phyloP scores from a whole-genome alignment of 2,888 invertebrate genomes.

The Andrena fulva region DNA sequence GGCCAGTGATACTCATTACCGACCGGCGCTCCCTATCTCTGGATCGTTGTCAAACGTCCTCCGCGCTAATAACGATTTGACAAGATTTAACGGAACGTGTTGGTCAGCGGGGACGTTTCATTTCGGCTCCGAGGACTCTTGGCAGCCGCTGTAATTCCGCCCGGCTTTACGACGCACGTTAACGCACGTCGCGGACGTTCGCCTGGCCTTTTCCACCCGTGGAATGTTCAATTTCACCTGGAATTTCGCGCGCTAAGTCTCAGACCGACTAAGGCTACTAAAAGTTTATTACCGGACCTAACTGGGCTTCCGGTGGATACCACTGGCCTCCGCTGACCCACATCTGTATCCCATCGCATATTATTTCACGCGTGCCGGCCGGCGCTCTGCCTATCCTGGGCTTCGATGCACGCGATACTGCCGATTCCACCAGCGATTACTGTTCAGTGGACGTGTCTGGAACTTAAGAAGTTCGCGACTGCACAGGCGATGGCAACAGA shows the following conservation, averaged over 20 bases:
- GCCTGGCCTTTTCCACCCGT: constrained; percentile 16
- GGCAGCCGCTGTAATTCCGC: constrained; percentile 24
- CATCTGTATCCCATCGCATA: background rate
- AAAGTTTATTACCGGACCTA: constrained; percentile 48
- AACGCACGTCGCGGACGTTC: constrained; percentile 26
- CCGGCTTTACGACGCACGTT: constrained; percentile 31
- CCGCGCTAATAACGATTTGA: constrained; percentile 6
- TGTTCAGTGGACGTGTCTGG: too few species aligned
- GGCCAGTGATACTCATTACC: constrained; percentile 18
- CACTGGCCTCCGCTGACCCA: background rate
- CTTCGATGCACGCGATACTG: background rate
- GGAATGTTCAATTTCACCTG: constrained; percentile 62
- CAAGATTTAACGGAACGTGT: background rate
- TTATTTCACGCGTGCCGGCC: constrained; percentile 37
- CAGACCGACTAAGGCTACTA: constrained; percentile 23
- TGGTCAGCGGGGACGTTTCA: constrained; percentile 23
- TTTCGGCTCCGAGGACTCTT: background rate
- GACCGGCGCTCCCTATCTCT: background rate
- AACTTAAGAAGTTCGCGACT: too few species aligned
- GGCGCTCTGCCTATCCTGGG: constrained; percentile 38
- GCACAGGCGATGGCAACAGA: too few species aligned
- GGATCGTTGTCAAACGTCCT: background rate
- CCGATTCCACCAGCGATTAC: background rate
- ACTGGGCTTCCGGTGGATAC: constrained; percentile 23
- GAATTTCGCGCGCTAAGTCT: constrained; percentile 37